Conservation (phyloP, 53 echinoderm and acorn worm species). For the Hippasteria phrygiana region DNA sequence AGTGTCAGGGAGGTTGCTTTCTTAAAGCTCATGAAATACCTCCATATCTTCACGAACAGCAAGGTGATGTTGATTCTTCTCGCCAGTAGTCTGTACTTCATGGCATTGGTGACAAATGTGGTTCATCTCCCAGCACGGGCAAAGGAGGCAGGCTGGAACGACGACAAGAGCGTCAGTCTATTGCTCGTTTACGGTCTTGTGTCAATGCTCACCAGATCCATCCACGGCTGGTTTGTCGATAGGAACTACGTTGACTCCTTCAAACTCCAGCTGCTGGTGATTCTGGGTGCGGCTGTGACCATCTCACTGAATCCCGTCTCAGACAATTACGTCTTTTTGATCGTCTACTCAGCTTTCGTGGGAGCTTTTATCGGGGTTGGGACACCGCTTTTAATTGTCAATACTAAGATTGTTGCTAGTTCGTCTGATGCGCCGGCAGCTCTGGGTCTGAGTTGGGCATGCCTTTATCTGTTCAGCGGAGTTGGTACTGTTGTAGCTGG, state of each 20-base stretch:
- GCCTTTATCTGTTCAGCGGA: conserved; percentile 23
- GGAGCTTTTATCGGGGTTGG: conserved; percentile 2
- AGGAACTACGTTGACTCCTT: conserved; percentile 10
- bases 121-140: background rate
- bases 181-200: background rate
- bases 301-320: conserved; percentile 15
- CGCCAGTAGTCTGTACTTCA: background rate
- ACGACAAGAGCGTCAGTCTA: conserved; percentile 6
- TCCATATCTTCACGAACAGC: background rate
- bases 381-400: background rate
- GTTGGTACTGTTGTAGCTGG: conserved; percentile 4
- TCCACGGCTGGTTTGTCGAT: conserved; percentile 43
- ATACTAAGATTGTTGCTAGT: background rate
- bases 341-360: background rate
- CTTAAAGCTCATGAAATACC: background rate
- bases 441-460: conserved; percentile 1
- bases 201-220: background rate
- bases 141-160: conserved; percentile 22
- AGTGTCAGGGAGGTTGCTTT: too few relatives aligned
- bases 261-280: background rate
- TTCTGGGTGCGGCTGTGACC: background rate
- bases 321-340: conserved; percentile 12
- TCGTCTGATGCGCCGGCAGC: background rate
- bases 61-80: background rate
- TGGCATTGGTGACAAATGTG: background rate